Base-by-base conservation (phyloP, 2,888 invertebrate species). In the Tetramorium bicarinatum region DNA sequence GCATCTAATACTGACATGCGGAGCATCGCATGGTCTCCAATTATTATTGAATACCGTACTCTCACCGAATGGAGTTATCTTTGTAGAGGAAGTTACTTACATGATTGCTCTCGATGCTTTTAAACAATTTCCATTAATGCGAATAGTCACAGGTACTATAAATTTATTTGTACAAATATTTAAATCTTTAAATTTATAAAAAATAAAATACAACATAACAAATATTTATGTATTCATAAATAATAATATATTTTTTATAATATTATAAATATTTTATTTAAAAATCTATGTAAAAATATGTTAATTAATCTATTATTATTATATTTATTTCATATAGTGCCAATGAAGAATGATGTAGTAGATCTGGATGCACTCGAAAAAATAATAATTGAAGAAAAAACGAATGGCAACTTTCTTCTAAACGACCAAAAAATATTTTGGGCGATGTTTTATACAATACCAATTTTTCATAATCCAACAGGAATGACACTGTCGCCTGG, bases 71-170 rank as follows among this genome's bases (percentile, higher is more conserved):
- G 96, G 96, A 1, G 93, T 95, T 13, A 95, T 97, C 74, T 97
- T 97, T 92, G 96, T 96, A 13, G 97, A 97, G 90, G 96, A 97
- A 92, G 96, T 96, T 18, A 96, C 96, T 0, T 97, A 96, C 89
- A 96, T 96, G 95, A 95, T 96, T 84, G 97, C 96, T 3, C 92
- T 96, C 38, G 95, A 96, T 54, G 93, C 95, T 15, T 95, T 97
- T 85, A 94, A 94, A 82, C 95, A 96, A 87, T 96, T 96, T 88
- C 95, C 96, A 11, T 93, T 95, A 1, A 94, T 96, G 87, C 95
- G 94, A 86, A 93, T 97, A 38, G 92, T 96, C 44, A 94, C 96
- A 91, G 95, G 95, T 95, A 38, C 9, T 21, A 54, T 54, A 21
- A 49, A 49, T 49, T 18, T 49, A 6, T 49, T 41, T 7, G 9